phyloP scores from a whole-genome alignment of 92 coral and sea anemone genomes.

The Hydrozoanthus gracilis region DNA sequence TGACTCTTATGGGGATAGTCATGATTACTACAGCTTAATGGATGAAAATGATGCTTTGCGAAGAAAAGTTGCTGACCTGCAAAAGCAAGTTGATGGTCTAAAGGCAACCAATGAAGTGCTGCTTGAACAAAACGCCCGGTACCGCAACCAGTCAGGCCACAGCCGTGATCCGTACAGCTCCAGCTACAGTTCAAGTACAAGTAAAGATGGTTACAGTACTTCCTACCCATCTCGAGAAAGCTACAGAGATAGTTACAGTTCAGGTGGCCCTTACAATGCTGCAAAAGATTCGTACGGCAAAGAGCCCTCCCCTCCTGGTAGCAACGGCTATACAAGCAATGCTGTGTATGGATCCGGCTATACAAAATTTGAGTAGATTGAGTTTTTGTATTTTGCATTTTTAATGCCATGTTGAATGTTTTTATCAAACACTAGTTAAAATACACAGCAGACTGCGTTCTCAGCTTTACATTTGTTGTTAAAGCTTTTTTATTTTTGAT shows the following conservation, averaged over 20 bases:
- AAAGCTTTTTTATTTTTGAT: too few relatives aligned
- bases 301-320: constrained; percentile 48
- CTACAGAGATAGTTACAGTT: constrained; percentile 49
- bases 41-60: constrained; percentile 94
- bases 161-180: constrained; percentile 68
- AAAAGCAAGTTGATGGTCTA: constrained; percentile 90
- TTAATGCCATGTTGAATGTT: not conserved
- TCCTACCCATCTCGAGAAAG: constrained; percentile 65
- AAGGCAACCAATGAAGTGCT: constrained; percentile 96
- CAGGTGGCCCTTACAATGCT: constrained; percentile 62
- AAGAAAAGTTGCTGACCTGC: constrained; percentile 89
- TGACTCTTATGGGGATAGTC: constrained; percentile 78
- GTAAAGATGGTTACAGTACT: constrained; percentile 49
- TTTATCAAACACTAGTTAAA: not conserved
- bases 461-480: constrained; percentile 1
- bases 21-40: constrained; percentile 75
- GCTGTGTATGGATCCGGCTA: constrained; percentile 84
- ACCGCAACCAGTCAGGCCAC: constrained; percentile 82
- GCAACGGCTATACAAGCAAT: constrained; percentile 70
- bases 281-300: constrained; percentile 59
- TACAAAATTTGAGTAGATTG: constrained; percentile 82
- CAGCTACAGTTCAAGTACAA: constrained; percentile 51
- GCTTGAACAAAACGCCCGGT: constrained; percentile 96
- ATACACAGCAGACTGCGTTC: not conserved
- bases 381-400: not conserved